phyloP scores from a whole-genome alignment of 2,113 vertebrate species.

The Coreoperca whiteheadi region DNA sequence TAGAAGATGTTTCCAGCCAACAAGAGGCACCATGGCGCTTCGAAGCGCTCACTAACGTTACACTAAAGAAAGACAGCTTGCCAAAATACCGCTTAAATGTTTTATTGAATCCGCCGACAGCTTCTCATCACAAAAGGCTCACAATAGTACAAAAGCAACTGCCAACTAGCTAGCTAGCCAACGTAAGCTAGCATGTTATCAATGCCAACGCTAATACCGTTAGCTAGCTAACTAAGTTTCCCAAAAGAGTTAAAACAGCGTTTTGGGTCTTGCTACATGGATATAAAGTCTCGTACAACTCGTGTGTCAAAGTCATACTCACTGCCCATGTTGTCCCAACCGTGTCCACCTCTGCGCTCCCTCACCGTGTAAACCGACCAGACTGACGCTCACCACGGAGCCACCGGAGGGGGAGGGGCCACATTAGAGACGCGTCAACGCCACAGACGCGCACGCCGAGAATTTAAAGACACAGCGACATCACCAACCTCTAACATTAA shows the following conservation, averaged over 20 bases:
- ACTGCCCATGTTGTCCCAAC: conserved; percentile 80
- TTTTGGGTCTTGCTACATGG: rapidly evolving
- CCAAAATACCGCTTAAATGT: rapidly evolving
- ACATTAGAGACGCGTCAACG: conserved; percentile 75
- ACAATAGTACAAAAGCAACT: background rate
- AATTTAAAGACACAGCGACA: conserved; percentile 47
- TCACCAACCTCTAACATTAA: too few relatives aligned
- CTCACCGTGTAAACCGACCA: conserved; percentile 13
- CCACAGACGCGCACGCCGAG: conserved; percentile 39
- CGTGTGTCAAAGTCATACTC: conserved; percentile 60
- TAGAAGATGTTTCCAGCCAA: background rate
- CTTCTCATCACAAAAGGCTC: background rate
- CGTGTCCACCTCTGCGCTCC: conserved; percentile 8
- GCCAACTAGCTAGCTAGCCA: conserved; percentile 35
- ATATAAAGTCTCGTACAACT: background rate
- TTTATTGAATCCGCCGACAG: background rate
- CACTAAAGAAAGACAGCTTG: background rate
- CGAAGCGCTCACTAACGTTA: background rate
- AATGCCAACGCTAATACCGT: conserved; percentile 3
- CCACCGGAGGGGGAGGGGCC: conserved; percentile 13
- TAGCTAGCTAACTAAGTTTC: conserved; percentile 51
- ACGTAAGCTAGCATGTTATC: conserved; percentile 44
- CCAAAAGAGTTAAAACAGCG: background rate
- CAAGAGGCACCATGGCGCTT: background rate
- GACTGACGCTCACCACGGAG: conserved; percentile 28